Conservation (phyloP, 2,888 invertebrate species). For the Lypha dubia region DNA sequence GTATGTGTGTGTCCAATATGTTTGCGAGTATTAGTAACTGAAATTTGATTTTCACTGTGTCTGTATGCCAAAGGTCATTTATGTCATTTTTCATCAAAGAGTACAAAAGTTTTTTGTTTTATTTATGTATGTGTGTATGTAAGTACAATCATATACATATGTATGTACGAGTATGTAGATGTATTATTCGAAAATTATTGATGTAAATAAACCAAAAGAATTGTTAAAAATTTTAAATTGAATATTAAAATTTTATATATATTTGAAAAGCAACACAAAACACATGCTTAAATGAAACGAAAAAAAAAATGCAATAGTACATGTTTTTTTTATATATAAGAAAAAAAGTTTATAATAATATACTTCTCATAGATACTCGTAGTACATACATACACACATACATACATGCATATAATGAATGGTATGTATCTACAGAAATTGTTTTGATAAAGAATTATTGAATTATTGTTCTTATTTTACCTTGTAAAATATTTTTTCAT, state of each 20-base stretch:
- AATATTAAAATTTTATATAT: slow-evolving; percentile 1
- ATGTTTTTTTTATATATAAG: not conserved
- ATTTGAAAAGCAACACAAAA: not conserved
- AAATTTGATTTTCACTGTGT: slow-evolving; percentile 13
- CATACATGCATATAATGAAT: not conserved
- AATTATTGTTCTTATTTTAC: slow-evolving; percentile 53
- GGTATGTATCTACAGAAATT: slow-evolving; percentile 12
- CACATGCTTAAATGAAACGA: not conserved
- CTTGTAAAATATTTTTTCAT: slow-evolving; percentile 49
- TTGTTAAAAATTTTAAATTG: slow-evolving; percentile 28
- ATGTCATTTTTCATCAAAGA: slow-evolving; percentile 4
- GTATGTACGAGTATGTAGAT: too few relatives aligned
- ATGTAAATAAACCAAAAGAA: slow-evolving; percentile 1
- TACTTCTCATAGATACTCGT: not conserved
- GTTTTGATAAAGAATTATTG: slow-evolving; percentile 32
- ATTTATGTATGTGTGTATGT: too few relatives aligned
- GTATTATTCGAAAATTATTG: not conserved
- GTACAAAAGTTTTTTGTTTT: slow-evolving; percentile 2
- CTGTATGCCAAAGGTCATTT: slow-evolving; percentile 48
- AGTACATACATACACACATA: not conserved
- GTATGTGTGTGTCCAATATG: slow-evolving; percentile 1
- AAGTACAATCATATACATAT: too few relatives aligned
- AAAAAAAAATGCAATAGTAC: not conserved
- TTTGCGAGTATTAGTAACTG: not conserved
- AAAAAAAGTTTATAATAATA: not conserved